Percentiles rank a stretch among this genome's conserved stretches.
Evolutionary conservation across 2,113 vertebrate species (phyloP).

Genomic region (Opisthocomus hoazin): DNA sequence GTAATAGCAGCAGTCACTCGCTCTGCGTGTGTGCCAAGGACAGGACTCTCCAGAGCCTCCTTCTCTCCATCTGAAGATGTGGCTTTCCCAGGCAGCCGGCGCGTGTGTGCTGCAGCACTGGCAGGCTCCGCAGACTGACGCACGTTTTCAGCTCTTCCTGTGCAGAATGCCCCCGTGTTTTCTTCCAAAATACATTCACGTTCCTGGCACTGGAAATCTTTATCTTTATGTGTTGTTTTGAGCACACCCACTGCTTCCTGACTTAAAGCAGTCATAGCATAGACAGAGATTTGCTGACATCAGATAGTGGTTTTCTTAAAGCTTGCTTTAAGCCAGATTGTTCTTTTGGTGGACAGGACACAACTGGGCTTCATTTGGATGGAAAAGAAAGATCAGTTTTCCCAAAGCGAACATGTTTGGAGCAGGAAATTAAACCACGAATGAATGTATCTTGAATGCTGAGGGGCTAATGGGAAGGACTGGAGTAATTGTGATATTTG

Average conservation of each 20-base stretch:
- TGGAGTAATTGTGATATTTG: rapidly evolving
- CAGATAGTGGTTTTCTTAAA: constrained; percentile 44
- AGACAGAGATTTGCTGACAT: constrained; percentile 46
- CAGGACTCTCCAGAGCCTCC: neutral
- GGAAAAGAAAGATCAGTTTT: neutral
- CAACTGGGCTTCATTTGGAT: neutral
- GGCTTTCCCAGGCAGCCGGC: neutral
- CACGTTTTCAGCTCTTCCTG: neutral
- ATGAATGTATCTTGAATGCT: neutral
- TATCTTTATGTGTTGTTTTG: constrained; percentile 48
- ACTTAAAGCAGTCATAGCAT: constrained; percentile 23
- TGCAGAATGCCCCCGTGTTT: neutral
- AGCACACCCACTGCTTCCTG: constrained; percentile 61
- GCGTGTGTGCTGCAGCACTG: neutral
- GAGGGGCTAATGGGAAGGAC: neutral
- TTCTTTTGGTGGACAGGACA: constrained; percentile 8
- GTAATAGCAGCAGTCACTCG: neutral
- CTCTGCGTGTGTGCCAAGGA: neutral
- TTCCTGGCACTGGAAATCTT: constrained; percentile 47
- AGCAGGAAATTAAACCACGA: neutral
- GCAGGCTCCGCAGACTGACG: neutral
- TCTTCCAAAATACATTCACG: constrained; percentile 31
- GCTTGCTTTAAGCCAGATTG: constrained; percentile 1
- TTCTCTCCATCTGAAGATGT: neutral
- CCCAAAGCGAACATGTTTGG: neutral